phyloP scores from a whole-genome alignment of 2,113 vertebrate species.

The Acrocephalus kingi region DNA sequence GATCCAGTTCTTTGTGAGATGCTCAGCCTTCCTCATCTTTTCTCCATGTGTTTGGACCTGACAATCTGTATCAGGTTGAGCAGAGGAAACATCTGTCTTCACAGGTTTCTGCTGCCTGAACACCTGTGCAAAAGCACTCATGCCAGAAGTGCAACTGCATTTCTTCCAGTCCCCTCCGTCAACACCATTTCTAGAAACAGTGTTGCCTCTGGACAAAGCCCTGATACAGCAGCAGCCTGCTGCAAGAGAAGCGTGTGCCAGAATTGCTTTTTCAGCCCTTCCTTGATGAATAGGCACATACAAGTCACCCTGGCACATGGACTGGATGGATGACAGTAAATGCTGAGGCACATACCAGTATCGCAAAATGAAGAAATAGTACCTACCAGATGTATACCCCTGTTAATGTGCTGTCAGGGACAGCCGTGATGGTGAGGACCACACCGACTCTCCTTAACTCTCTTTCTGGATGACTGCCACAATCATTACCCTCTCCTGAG shows the following conservation, averaged over 20 bases:
- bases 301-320: background rate
- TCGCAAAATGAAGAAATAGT: background rate
- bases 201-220: background rate
- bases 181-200: background rate
- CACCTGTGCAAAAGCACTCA: background rate
- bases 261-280: background rate
- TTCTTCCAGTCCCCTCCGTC: background rate
- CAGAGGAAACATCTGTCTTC: background rate
- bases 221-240: background rate
- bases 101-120: background rate
- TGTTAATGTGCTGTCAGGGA: background rate
- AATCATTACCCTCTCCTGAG: accelerated
- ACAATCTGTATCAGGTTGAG: background rate
- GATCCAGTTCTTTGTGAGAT: background rate
- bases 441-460: accelerated
- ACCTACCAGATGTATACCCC: background rate
- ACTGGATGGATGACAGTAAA: background rate
- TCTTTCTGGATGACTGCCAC: background rate
- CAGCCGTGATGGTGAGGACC: background rate
- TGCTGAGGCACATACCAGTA: background rate
- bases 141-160: accelerated
- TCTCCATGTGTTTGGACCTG: background rate
- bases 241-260: background rate
- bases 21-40: background rate
- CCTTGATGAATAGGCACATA: background rate